phyloP scores from a whole-genome alignment of 2,113 vertebrate genomes.

The Ceuthmochares aereus region DNA sequence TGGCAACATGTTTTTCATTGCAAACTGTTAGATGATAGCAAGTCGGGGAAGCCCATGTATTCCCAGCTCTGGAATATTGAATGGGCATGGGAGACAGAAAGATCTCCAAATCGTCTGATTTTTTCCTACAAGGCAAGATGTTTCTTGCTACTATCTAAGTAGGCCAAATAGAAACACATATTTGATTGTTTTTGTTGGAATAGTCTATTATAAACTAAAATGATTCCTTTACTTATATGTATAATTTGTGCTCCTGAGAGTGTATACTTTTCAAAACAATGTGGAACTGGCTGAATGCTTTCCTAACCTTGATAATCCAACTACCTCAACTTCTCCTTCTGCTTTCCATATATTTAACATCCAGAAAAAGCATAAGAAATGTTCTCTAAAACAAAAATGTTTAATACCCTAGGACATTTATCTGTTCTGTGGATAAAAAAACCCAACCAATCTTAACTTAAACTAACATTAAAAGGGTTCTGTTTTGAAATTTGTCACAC shows the following conservation, averaged over 20 bases:
- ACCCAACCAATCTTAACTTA: background rate
- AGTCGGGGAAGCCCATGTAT: background rate
- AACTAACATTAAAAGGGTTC: background rate
- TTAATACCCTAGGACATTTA: background rate
- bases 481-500: background rate
- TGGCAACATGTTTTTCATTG: background rate
- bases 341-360: background rate
- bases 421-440: background rate
- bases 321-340: background rate
- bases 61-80: background rate
- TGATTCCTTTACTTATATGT: background rate
- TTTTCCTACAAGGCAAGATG: background rate
- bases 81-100: background rate
- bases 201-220: background rate
- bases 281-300: background rate
- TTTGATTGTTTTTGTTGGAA: background rate
- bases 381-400: background rate
- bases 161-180: background rate
- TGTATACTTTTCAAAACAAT: background rate
- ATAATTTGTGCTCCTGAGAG: background rate
- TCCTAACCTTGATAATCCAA: background rate
- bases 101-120: background rate
- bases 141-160: background rate
- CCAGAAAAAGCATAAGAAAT: background rate
- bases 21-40: background rate